phyloP scores from a whole-genome alignment of 2,888 invertebrate species.

The Oligia fasciuncula region DNA sequence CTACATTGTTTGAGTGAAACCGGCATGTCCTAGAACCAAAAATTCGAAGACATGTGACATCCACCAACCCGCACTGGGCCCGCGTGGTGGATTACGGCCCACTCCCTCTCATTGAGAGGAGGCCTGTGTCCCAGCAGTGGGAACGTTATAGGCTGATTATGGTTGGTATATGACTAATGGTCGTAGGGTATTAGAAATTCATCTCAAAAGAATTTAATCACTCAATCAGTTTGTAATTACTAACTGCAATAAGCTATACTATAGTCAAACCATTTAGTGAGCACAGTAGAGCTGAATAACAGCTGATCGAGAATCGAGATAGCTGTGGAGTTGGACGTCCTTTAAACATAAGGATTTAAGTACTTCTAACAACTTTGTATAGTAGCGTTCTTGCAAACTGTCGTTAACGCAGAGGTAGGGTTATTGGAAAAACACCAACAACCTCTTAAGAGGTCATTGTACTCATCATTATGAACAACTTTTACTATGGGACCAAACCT shows the following conservation, averaged over 20 bases:
- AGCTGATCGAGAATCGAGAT: background rate
- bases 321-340: no score
- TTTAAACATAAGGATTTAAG: background rate
- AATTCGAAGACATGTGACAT: no score
- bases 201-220: slow-evolving; percentile 30
- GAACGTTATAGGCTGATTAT: no score
- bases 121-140: no score
- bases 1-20: background rate
- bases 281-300: background rate
- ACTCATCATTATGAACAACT: no score
- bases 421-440: no score
- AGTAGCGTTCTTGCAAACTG: background rate
- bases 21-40: no score
- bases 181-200: background rate
- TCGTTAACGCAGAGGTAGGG: background rate
- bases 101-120: no score
- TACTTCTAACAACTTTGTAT: background rate
- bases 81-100: no score
- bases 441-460: no score
- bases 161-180: slow-evolving; percentile 6
- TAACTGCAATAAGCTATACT: background rate
- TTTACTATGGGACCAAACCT: no score
- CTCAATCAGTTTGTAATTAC: background rate
- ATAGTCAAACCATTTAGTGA: background rate
- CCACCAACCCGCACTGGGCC: no score